phyloP scores from a whole-genome alignment of 2,797 vertebrate species.

The Chromobotia macracanthus region DNA sequence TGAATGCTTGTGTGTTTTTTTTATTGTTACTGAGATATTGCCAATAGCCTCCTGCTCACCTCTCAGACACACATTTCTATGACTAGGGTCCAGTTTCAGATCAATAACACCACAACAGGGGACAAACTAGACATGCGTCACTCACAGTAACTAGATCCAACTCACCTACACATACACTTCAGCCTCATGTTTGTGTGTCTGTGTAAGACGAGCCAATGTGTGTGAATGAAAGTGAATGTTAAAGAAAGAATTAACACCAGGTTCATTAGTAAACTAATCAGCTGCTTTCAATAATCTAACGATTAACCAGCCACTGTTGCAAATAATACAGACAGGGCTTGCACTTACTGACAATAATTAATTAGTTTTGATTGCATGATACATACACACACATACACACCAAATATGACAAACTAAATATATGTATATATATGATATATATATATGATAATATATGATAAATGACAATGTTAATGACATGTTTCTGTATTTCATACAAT shows the following conservation, averaged over 20 bases:
- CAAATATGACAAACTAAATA: too few relatives aligned
- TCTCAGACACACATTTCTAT: constrained; percentile 4
- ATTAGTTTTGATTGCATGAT: not conserved
- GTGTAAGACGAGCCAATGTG: constrained; percentile 19
- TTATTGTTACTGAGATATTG: constrained; percentile 16
- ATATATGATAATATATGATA: too few relatives aligned
- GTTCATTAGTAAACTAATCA: constrained; percentile 22
- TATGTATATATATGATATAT: too few relatives aligned
- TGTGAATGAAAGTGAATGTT: constrained; percentile 17
- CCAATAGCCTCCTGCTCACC: constrained; percentile 3
- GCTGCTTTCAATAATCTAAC: not conserved
- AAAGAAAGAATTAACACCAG: constrained; percentile 29
- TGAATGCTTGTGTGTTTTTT: constrained; percentile 6
- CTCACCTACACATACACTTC: constrained; percentile 19
- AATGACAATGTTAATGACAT: too few relatives aligned
- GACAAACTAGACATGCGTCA: constrained; percentile 48
- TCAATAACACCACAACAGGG: constrained; percentile 55
- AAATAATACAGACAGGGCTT: not conserved
- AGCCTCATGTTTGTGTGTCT: constrained; percentile 1
- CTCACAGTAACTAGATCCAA: constrained; percentile 41
- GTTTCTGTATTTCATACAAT: too few relatives aligned
- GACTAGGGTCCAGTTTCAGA: constrained; percentile 61
- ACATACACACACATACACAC: too few relatives aligned
- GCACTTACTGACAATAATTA: not conserved
- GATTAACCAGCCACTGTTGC: not conserved